Conservation (phyloP, 2,797 vertebrate genomes). For the Poeciliopsis gracilis region DNA sequence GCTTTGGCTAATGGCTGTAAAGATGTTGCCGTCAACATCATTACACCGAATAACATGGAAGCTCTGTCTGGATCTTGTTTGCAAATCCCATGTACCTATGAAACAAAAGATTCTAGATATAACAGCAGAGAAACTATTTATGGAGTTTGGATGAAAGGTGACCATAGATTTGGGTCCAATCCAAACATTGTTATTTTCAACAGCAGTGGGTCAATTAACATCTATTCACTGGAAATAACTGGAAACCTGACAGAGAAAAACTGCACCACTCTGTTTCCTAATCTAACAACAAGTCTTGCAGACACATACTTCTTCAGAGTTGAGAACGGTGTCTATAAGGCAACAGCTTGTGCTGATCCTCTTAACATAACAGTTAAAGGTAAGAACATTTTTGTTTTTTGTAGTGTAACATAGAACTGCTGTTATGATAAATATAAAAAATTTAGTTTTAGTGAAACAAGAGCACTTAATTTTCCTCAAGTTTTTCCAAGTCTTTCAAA, state of each 20-base stretch:
- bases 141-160: conserved; percentile 52
- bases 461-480: no score
- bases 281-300: neutral
- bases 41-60: neutral
- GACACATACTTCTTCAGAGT: conserved; percentile 59
- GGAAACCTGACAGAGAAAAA: conserved; percentile 47
- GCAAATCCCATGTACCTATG: neutral
- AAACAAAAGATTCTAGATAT: accelerated
- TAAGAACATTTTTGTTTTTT: no score
- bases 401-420: no score
- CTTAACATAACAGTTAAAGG: no score
- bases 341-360: no score
- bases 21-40: accelerated
- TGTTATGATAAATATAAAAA: no score
- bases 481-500: no score
- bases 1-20: neutral
- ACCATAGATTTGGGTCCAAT: accelerated
- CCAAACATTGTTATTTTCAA: conserved; percentile 42
- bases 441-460: no score
- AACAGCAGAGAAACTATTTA: neutral
- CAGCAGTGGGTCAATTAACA: neutral
- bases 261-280: conserved; percentile 65
- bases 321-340: conserved; percentile 3
- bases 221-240: conserved; percentile 18
- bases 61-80: conserved; percentile 29